Conservation (phyloP, 2,113 vertebrate species). For the Paralichthys olivaceus region DNA sequence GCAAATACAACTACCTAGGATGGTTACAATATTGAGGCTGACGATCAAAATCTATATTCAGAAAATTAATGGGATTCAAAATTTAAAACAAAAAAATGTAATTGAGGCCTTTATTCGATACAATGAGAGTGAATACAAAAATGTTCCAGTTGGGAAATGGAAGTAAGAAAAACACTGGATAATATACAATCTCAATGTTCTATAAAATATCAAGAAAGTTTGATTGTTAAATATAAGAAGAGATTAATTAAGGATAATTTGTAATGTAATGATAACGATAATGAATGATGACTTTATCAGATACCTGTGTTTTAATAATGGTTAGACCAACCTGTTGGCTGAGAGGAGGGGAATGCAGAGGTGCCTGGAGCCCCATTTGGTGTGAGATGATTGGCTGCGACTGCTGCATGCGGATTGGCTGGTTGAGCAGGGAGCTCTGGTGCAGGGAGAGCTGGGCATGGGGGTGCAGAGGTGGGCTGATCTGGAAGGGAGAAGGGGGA, state of each 20-base stretch:
- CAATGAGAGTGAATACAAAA: too few relatives aligned
- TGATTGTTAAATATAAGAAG: too few relatives aligned
- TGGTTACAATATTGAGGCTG: too few relatives aligned
- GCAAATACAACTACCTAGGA: too few relatives aligned
- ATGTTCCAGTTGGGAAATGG: too few relatives aligned
- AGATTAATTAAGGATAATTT: not conserved
- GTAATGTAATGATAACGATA: not conserved
- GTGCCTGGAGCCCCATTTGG: conserved; percentile 95
- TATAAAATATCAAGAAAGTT: too few relatives aligned
- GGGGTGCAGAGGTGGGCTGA: conserved; percentile 90
- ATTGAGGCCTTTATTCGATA: not conserved
- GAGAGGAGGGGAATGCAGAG: conserved; percentile 93
- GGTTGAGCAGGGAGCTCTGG: conserved; percentile 93
- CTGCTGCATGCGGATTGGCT: conserved; percentile 96
- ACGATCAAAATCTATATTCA: too few relatives aligned
- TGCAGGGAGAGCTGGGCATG: conserved; percentile 96
- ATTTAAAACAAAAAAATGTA: not conserved
- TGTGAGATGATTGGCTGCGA: conserved; percentile 95
- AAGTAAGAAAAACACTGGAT: too few relatives aligned
- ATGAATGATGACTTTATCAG: not conserved
- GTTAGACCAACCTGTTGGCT: conserved; percentile 91
- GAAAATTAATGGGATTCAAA: not conserved
- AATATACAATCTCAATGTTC: too few relatives aligned
- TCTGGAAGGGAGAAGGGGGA: conserved; percentile 92
- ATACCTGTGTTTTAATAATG: not conserved